phyloP scores from a whole-genome alignment of 2,113 vertebrate species.

The Madoqua kirkii region DNA sequence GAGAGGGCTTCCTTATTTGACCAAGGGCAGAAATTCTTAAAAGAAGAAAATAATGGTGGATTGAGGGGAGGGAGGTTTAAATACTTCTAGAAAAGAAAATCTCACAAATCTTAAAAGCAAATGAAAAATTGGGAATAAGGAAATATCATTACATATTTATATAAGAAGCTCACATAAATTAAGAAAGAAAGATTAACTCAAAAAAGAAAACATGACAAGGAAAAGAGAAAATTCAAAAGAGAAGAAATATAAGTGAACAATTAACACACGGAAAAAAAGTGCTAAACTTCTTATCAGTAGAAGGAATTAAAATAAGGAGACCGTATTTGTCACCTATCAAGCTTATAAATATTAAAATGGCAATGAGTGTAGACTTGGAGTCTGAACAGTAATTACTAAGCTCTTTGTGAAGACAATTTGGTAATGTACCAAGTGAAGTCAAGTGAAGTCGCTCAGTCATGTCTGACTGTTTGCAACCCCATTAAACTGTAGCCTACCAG shows the following conservation, averaged over 20 bases:
- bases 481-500: background rate
- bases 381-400: background rate
- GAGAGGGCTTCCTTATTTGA: background rate
- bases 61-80: background rate
- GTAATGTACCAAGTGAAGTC: background rate
- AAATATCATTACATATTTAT: background rate
- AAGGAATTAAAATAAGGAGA: slow-evolving; percentile 1
- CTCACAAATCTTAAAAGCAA: background rate
- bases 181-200: background rate
- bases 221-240: slow-evolving; percentile 17
- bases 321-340: background rate
- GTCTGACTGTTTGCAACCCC: background rate
- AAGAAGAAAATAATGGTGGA: background rate
- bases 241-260: background rate
- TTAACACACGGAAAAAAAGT: background rate
- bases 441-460: background rate
- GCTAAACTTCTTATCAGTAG: background rate
- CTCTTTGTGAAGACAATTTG: background rate
- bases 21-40: background rate
- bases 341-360: background rate
- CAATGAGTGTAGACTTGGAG: background rate
- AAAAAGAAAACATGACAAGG: background rate
- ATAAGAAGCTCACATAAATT: background rate
- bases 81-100: background rate
- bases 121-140: background rate